phyloP scores from a whole-genome alignment of 1,140 invertebrate genomes.

The Muscidifurax raptorellus region DNA sequence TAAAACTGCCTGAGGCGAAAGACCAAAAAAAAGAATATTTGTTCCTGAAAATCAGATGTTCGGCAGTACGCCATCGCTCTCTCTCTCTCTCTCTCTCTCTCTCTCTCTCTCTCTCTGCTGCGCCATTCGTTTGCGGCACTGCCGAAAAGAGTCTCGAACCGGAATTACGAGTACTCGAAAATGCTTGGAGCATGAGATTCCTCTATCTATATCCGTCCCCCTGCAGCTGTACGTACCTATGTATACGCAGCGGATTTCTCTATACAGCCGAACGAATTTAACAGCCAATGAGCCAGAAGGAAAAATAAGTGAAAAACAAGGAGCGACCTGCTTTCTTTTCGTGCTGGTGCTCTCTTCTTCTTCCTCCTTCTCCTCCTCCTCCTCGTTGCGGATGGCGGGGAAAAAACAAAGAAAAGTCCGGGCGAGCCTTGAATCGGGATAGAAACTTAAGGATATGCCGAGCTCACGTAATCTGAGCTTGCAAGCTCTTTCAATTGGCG shows the following conservation, averaged over 20 bases:
- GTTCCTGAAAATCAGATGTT: neutral
- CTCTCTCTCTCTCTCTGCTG: neutral
- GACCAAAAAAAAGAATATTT: neutral
- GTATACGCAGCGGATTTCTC: neutral
- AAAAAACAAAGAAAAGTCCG: neutral
- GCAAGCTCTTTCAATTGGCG: neutral
- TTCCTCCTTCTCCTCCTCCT: no score
- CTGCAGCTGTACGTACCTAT: neutral
- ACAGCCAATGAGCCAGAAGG: constrained; percentile 9
- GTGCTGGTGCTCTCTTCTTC: neutral
- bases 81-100: neutral
- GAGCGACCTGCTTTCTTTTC: neutral
- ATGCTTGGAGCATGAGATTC: neutral
- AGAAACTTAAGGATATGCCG: neutral
- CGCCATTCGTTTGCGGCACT: neutral
- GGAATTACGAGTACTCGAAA: neutral
- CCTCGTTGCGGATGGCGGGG: neutral
- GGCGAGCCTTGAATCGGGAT: neutral
- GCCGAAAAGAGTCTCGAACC: neutral
- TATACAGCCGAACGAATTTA: constrained; percentile 15
- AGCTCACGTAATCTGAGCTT: neutral
- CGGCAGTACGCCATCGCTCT: neutral
- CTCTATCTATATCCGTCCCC: neutral
- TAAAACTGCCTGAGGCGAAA: neutral
- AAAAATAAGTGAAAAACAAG: constrained; percentile 3